A percentile compares a stretch with the other conserved stretches of the same genome.
Conservation (phyloP, 1,140 invertebrate genomes). For the Samia ricini region DNA sequence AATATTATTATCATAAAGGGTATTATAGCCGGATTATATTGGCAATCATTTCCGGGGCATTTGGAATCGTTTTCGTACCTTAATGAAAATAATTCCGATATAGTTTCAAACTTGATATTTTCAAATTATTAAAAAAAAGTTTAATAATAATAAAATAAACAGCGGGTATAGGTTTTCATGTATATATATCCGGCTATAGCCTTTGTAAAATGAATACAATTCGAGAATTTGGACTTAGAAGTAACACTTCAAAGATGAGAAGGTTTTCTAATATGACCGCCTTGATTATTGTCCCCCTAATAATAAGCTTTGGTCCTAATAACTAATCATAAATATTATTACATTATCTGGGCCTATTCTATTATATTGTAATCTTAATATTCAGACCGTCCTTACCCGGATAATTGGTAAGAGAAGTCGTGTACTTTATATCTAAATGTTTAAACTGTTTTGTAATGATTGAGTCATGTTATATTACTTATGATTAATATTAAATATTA, state of each 20-base stretch:
- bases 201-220: neutral
- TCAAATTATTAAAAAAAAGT: too few relatives aligned
- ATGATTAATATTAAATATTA: constrained; percentile 72
- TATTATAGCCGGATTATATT: too few relatives aligned
- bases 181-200: too few relatives aligned
- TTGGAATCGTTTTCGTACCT: too few relatives aligned
- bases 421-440: constrained; percentile 64
- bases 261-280: neutral
- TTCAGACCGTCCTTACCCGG: constrained; percentile 73
- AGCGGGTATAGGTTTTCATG: too few relatives aligned
- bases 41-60: too few relatives aligned
- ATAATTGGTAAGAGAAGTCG: constrained; percentile 67
- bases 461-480: constrained; percentile 76
- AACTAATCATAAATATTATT: constrained; percentile 22
- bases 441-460: constrained; percentile 74
- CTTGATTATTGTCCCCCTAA: too few relatives aligned
- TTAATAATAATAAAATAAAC: too few relatives aligned
- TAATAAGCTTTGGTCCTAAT: neutral
- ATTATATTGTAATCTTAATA: constrained; percentile 69
- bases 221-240: neutral
- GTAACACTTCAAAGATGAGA: neutral
- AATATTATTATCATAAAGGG: neutral
- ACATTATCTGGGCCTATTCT: constrained; percentile 68
- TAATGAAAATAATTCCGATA: too few relatives aligned
- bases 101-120: too few relatives aligned